Conservation (phyloP, 2,888 invertebrate species). For the Blera fallax region DNA sequence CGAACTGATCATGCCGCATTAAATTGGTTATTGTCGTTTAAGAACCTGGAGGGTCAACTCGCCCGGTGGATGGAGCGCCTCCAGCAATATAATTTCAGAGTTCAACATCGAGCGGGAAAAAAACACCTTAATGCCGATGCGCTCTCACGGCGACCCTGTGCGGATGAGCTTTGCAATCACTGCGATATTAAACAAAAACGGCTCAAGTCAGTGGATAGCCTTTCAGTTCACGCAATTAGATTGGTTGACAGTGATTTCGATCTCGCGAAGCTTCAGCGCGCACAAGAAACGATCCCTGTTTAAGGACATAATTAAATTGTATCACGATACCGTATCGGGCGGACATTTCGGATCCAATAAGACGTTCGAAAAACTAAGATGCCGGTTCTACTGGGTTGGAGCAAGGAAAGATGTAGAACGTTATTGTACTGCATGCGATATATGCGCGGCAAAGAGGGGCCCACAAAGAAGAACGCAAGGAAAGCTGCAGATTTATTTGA, state of each 20-base stretch:
- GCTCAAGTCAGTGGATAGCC: no score
- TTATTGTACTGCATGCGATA: neutral
- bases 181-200: no score
- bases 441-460: no score
- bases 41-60: no score
- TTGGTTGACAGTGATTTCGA: no score
- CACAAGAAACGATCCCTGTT: neutral
- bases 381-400: neutral
- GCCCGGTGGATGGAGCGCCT: slow-evolving; percentile 9
- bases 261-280: no score
- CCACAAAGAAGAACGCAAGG: neutral
- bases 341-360: neutral
- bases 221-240: no score
- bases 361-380: slow-evolving; percentile 1
- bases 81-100: neutral
- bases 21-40: no score
- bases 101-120: slow-evolving; percentile 11
- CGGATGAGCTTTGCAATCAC: no score
- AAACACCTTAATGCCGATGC: slow-evolving; percentile 1
- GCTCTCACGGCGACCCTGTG: slow-evolving; percentile 9
- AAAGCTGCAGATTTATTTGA: neutral
- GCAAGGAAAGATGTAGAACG: neutral
- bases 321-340: neutral
- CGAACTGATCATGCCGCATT: slow-evolving; percentile 22
- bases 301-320: neutral